Conservation (phyloP, 1,140 invertebrate genomes). For the Drosophila setifemur region DNA sequence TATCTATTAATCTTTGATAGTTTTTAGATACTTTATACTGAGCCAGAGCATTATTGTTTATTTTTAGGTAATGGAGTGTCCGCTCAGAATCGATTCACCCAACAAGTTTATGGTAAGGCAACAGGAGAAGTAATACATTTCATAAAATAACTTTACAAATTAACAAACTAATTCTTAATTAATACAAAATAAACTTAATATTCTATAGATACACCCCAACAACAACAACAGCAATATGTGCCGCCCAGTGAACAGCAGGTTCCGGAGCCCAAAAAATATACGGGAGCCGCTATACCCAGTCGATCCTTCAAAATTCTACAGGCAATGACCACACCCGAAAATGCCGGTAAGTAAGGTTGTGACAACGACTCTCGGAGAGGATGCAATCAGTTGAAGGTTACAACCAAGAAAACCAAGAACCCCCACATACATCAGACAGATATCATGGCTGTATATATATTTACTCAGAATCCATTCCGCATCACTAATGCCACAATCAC, state of each 20-base stretch:
- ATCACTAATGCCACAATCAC: constrained; percentile 19
- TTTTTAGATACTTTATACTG: not conserved
- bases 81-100: constrained; percentile 60
- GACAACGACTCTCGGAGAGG: not conserved
- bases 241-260: constrained; percentile 88
- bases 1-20: not conserved
- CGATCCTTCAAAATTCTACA: constrained; percentile 93
- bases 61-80: constrained; percentile 70
- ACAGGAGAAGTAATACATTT: too few relatives aligned
- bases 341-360: constrained; percentile 76
- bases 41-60: not conserved
- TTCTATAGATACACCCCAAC: constrained; percentile 82
- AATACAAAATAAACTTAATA: too few relatives aligned
- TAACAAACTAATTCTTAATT: too few relatives aligned
- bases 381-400: constrained; percentile 5
- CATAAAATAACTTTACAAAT: too few relatives aligned
- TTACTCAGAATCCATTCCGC: constrained; percentile 21
- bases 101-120: constrained; percentile 63
- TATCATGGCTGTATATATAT: constrained; percentile 52
- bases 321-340: constrained; percentile 89
- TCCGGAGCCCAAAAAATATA: constrained; percentile 90
- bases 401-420: too few relatives aligned
- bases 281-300: constrained; percentile 92
- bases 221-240: constrained; percentile 84
- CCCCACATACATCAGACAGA: constrained; percentile 15